Evolutionary conservation across 1,140 invertebrate genomes (phyloP).

Genomic region (Stratiolaelaps scimitus): DNA sequence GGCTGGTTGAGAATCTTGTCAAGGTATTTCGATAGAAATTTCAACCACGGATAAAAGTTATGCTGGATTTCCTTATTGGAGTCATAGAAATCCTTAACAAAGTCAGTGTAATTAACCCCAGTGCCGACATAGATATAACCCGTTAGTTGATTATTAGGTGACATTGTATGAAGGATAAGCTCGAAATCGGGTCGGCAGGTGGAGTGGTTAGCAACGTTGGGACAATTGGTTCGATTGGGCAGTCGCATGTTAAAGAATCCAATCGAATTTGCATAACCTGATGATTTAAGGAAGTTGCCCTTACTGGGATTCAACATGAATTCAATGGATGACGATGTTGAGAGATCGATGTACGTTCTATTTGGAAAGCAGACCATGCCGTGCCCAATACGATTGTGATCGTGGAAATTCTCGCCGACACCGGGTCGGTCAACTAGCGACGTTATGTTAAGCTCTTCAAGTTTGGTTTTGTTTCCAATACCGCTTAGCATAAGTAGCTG

Average conservation of each 20-base stretch:
- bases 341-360: not conserved
- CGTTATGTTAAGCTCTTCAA: conserved; percentile 48
- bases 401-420: conserved; percentile 44
- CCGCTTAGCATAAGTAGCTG: too few relatives aligned
- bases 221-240: not conserved
- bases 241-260: not conserved
- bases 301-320: not conserved
- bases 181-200: not conserved
- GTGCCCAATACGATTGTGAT: conserved; percentile 36
- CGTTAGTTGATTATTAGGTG: not conserved
- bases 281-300: not conserved
- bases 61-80: not conserved
- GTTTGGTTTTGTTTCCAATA: conserved; percentile 56
- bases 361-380: not conserved
- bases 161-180: not conserved
- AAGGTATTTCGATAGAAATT: too few relatives aligned
- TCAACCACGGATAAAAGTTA: too few relatives aligned
- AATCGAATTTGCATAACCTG: not conserved
- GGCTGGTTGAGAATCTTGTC: not conserved
- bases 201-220: not conserved
- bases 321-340: not conserved
- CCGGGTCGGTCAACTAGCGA: not conserved
- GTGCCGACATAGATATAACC: not conserved
- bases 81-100: not conserved
- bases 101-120: not conserved